Conservation (phyloP, 2,113 vertebrate genomes). For the Ifrita kowaldi region DNA sequence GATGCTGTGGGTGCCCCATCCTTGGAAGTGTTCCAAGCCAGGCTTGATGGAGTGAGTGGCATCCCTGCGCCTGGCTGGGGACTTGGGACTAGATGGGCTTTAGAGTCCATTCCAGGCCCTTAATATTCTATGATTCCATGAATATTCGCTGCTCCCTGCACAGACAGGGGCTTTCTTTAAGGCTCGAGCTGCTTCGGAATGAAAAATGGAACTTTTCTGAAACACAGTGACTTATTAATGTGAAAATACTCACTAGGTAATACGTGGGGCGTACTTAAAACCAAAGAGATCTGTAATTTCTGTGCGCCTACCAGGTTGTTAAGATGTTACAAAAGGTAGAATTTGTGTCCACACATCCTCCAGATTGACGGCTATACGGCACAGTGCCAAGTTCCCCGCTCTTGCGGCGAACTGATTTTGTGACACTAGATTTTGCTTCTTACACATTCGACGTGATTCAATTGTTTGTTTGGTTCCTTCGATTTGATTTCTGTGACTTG, state of each 20-base stretch:
- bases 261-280: not conserved
- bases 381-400: fast-evolving
- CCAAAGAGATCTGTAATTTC: not conserved
- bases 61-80: not conserved
- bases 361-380: not conserved
- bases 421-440: not conserved
- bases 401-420: too few relatives aligned
- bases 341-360: not conserved
- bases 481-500: not conserved
- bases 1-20: not conserved
- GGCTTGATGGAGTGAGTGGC: not conserved
- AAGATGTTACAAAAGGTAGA: not conserved
- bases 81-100: not conserved
- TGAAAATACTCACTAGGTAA: fast-evolving
- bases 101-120: too few relatives aligned
- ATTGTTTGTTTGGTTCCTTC: not conserved
- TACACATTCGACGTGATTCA: fast-evolving
- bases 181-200: not conserved
- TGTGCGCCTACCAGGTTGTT: not conserved
- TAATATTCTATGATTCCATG: not conserved
- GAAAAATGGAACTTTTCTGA: not conserved
- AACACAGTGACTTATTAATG: not conserved
- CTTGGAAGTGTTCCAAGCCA: not conserved
- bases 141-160: fast-evolving
- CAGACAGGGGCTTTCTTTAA: fast-evolving